Base-by-base conservation (phyloP, 1,140 invertebrate species). In the Drosophila tropicalis region DNA sequence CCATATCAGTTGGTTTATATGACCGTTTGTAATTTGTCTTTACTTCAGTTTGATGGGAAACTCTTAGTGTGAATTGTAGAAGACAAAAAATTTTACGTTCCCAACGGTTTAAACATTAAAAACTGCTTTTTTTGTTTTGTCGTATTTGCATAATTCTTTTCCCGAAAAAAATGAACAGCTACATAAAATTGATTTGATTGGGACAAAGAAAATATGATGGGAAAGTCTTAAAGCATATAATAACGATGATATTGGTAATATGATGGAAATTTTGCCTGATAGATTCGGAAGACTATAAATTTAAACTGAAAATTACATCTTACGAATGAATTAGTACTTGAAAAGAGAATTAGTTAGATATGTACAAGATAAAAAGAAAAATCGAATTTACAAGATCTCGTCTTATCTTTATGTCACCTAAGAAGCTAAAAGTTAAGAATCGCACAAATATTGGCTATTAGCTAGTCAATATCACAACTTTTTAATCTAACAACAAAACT, bases 1-100 rank as follows among this genome's bases (percentile, higher is more conserved):
- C n/a, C 9, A 19, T 25, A 19, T 58, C 10, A 25, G 55, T 57
- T 36, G 17, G 29, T 34, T 36, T 58, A n/a, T 32, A 58, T 58
- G 32, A 25, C 17, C 44, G 44, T 22, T 51, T 51, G 44, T 51
- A 51, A 51, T 51, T 51, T 51, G 44, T 51, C 44, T 51, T 12
- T 51, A 1, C 17, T 22, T 51, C 44, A 10, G 19, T 51, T 51
- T 51, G 44, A 51, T 51, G 44, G 44, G 44, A 51, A 51, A 22
- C 17, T 51, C 17, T 51, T 9, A 22, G 44, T 51, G 44, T 51
- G 44, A 51, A 51, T 51, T 51, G 9, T 51, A 22, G 44, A 47
- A 19, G n/a, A 47, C n/a, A 9, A 44, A 2, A 51, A 51, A 51
- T 51, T 51, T 51, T 22, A 51, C 44, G 44, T 22, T 51, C 10